A percentile compares a stretch with the other conserved stretches of the same genome.
These are phyloP conservation scores for Drosophila mauritiana DNA, from an alignment of 1,140 invertebrate genomes.

Conservation along the genomic window DNA sequence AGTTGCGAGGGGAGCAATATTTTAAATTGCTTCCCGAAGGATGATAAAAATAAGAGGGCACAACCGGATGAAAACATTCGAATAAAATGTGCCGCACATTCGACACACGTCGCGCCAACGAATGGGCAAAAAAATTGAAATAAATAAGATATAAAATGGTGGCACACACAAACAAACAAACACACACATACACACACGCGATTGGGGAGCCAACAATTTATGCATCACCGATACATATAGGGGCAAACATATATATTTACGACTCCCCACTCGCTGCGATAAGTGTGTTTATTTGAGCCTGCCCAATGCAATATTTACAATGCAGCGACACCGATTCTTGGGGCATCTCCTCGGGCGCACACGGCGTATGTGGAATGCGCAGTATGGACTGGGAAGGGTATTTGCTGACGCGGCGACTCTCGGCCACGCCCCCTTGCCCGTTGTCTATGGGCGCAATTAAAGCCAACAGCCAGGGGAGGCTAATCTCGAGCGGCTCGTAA, in stretches of 20 bases:
- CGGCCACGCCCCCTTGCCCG: conserved; percentile 49
- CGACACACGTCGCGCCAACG: conserved; percentile 65
- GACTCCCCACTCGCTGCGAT: conserved; percentile 62
- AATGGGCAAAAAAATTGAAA: conserved; percentile 76
- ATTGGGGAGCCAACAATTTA: conserved; percentile 56
- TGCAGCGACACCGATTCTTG: conserved; percentile 62
- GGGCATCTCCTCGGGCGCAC: conserved; percentile 38
- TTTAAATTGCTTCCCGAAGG: conserved; percentile 75
- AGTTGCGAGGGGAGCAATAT: conserved; percentile 57
- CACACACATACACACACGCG: conserved; percentile 15
- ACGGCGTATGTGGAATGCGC: conserved; percentile 59
- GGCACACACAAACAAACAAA: conserved; percentile 53
- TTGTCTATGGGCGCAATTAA: conserved; percentile 66
- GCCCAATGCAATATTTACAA: conserved; percentile 69
- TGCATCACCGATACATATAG: conserved; percentile 43
- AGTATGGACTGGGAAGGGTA: conserved; percentile 1
- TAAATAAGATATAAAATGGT: conserved; percentile 79
- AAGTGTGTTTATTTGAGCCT: conserved; percentile 76
- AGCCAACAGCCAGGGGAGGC: conserved; percentile 71
- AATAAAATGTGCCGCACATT: conserved; percentile 72
- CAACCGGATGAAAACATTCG: conserved; percentile 33
- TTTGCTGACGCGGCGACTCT: conserved; percentile 70
- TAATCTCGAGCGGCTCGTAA: conserved; percentile 78
- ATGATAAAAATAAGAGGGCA: conserved; percentile 26
- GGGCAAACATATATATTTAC: conserved; percentile 61